These are phyloP conservation scores for Catharus fuscescens DNA, from an alignment of 2,113 vertebrate species.

Conservation along the genomic window DNA sequence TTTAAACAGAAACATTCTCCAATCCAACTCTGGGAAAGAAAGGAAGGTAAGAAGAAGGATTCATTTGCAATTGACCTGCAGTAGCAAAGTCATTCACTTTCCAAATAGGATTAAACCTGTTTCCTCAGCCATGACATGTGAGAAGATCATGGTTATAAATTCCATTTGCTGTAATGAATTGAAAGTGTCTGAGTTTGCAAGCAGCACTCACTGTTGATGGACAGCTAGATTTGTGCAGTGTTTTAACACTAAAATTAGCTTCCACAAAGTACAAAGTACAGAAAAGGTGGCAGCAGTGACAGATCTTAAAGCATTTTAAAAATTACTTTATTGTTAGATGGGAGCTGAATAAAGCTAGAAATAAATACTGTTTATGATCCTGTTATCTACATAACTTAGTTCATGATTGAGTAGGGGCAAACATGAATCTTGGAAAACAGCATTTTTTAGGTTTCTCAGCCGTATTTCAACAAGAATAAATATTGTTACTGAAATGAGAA, in stretches of 20 bases:
- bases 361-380: background rate
- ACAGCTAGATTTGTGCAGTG: background rate
- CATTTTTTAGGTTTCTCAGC: background rate
- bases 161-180: slow-evolving; percentile 54
- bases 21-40: background rate
- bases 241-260: slow-evolving; percentile 32
- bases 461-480: background rate
- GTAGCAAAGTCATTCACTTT: slow-evolving; percentile 38
- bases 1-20: background rate
- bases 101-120: slow-evolving; percentile 58
- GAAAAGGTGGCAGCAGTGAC: background rate
- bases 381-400: background rate
- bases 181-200: slow-evolving; percentile 29
- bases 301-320: slow-evolving; percentile 15
- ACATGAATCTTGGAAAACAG: background rate
- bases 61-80: slow-evolving; percentile 27
- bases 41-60: background rate
- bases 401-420: background rate
- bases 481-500: background rate
- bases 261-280: slow-evolving; percentile 1
- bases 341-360: slow-evolving; percentile 1
- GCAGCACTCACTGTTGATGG: background rate
- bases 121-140: slow-evolving; percentile 34
- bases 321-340: background rate
- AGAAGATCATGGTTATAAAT: slow-evolving; percentile 43